Percentiles rank a stretch among this genome's conserved stretches.
Conservation (phyloP, 2,113 vertebrate genomes). For the Carassius gibelio region DNA sequence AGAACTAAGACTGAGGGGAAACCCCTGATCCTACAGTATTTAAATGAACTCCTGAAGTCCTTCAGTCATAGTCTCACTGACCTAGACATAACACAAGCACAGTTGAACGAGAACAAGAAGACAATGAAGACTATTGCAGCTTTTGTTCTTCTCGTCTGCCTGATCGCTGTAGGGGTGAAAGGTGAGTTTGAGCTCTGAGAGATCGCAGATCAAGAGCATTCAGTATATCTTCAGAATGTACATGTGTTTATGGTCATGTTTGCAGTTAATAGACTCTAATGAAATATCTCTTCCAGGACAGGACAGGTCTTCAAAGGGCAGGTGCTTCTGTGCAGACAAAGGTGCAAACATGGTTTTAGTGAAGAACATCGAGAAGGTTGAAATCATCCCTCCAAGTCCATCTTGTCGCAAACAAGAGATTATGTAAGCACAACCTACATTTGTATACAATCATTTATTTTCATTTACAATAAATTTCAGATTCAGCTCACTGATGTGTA, state of each 20-base stretch:
- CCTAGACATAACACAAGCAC: neutral
- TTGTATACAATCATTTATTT: neutral
- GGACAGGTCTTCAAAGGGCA: too few species aligned
- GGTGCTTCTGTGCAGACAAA: too few species aligned
- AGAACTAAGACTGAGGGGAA: conserved; percentile 1
- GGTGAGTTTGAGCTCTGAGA: conserved; percentile 16
- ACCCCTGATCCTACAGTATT: conserved; percentile 14
- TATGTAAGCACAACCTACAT: neutral
- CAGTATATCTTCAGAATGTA: too few species aligned
- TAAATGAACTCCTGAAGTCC: neutral
- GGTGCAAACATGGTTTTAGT: too few species aligned
- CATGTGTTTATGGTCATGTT: too few species aligned
- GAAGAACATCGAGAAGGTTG: too few species aligned
- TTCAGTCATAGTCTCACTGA: conserved; percentile 8
- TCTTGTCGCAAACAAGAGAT: too few species aligned
- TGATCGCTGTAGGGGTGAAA: conserved; percentile 3
- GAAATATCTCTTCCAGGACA: too few species aligned
- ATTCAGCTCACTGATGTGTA: neutral
- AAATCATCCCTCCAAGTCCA: too few species aligned
- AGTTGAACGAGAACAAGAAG: neutral
- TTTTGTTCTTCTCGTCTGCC: conserved; percentile 14
- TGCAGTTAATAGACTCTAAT: too few species aligned
- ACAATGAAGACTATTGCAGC: conserved; percentile 20
- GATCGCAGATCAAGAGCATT: too few species aligned
- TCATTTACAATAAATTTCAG: too few species aligned